phyloP scores from a whole-genome alignment of 2,888 invertebrate species.

The Dione vanillae region DNA sequence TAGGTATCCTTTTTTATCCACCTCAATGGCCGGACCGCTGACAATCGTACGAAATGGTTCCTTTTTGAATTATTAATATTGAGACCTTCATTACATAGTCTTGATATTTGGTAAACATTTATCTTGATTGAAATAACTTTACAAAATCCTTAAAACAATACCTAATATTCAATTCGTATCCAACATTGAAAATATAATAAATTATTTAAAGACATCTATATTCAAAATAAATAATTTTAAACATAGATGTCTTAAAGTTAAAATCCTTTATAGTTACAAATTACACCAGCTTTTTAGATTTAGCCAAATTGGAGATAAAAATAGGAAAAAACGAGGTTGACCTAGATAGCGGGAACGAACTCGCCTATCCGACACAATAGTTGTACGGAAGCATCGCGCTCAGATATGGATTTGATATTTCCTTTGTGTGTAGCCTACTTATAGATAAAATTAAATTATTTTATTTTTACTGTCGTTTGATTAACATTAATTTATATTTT shows the following conservation, averaged over 20 bases:
- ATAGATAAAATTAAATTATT: constrained; percentile 40
- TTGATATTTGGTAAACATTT: not conserved
- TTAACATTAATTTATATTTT: not conserved
- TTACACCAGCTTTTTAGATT: not conserved
- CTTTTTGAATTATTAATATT: constrained; percentile 5
- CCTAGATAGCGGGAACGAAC: constrained; percentile 41
- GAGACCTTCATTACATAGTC: not conserved
- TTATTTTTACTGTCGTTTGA: constrained; percentile 5
- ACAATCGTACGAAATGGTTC: not conserved
- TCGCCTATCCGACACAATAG: constrained; percentile 42
- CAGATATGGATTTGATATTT: constrained; percentile 43
- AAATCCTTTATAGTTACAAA: too few species aligned
- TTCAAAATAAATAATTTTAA: too few species aligned
- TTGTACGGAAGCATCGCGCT: constrained; percentile 37
- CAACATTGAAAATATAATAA: too few species aligned
- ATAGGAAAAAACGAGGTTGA: constrained; percentile 42
- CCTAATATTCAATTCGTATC: too few species aligned
- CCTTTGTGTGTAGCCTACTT: constrained; percentile 43
- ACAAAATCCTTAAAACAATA: too few species aligned
- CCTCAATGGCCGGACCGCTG: not conserved
- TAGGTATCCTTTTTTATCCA: not conserved
- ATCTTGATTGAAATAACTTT: not conserved
- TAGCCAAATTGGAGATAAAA: constrained; percentile 33
- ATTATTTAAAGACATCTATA: too few species aligned
- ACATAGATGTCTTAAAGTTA: too few species aligned